phyloP scores from a whole-genome alignment of 2,797 vertebrate genomes.

The Leptatherina wallacei region DNA sequence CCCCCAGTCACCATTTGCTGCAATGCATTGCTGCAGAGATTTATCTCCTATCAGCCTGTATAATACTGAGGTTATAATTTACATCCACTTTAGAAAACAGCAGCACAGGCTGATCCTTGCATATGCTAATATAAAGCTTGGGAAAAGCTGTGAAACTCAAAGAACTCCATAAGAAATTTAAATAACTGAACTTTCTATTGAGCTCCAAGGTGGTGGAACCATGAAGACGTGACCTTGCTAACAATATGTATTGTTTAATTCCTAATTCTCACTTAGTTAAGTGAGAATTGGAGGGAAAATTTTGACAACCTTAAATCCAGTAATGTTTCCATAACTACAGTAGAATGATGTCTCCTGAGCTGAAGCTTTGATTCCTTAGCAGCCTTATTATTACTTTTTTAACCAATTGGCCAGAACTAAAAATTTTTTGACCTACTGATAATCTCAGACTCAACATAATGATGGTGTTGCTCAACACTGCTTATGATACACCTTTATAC shows the following conservation, averaged over 20 bases:
- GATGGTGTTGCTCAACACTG: constrained; percentile 33
- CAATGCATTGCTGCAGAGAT: constrained; percentile 85
- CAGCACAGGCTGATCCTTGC: constrained; percentile 75
- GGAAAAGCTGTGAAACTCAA: constrained; percentile 76
- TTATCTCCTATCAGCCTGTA: constrained; percentile 83
- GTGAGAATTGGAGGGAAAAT: constrained; percentile 35
- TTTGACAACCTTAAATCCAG: constrained; percentile 22
- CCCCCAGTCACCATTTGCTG: constrained; percentile 61
- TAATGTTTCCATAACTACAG: constrained; percentile 17
- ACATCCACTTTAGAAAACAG: constrained; percentile 85
- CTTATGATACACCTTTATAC: constrained; percentile 45
- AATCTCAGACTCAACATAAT: constrained; percentile 5
- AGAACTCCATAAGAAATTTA: constrained; percentile 72
- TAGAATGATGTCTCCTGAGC: background rate
- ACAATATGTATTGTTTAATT: constrained; percentile 71
- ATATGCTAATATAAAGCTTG: constrained; percentile 81
- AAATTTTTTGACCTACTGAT: background rate
- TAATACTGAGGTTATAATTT: constrained; percentile 86
- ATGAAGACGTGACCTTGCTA: constrained; percentile 76
- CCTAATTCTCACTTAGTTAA: constrained; percentile 49
- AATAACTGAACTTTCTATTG: constrained; percentile 77
- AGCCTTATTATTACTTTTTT: background rate
- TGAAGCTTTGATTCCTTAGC: background rate
- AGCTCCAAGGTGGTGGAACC: constrained; percentile 74
- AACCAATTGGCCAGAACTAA: background rate